Evolutionary conservation across 1,140 invertebrate species (phyloP), one percentile per base, ranked within the genome.

Genomic region (Geopemphigus sp.): DNA sequence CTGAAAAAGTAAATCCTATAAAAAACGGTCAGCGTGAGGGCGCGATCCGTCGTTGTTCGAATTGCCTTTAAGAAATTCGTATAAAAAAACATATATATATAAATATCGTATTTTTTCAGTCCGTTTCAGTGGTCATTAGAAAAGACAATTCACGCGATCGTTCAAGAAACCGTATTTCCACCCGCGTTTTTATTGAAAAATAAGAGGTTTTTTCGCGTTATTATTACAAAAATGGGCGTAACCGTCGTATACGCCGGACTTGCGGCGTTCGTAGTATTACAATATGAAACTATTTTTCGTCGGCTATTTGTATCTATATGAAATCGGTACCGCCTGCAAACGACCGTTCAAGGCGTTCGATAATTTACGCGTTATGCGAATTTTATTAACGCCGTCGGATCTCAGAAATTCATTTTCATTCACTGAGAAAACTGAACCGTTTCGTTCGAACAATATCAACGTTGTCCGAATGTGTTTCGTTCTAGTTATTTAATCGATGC

Each of bases 1-100:
- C 6, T 22, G 26, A 12, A 45, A 57, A 76, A 59, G n/a, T 76
- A 57, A 73, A 57, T 73, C 26, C 70, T 73, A 73, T 56, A 57
- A 73, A 50, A 73, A 73, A 73, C 19, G 70, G 70, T 22, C 70
- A 54, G 6, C 4, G 26, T n/a, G 32, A 39, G 32, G 32, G 32
- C 8, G 32, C 8, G 32, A 8, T 39, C 32, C 8, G 32, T 47
- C 45, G 22, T 68, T 26, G 39, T 6, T 39, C 3, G 14, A 63
- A 68, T 50, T 68, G 45, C 45, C 29, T 68, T 22, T n/a, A 17
- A 5, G 12, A 8, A 68, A 68, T 68, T 68, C 39, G 24, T 68
- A 68, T 50, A 68, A 68, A 47, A 68, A 11, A 12, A 15, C 17
- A 61, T 61, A 61, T 29, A 63, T 19, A 63, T 32, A 63, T 32